phyloP scores from a whole-genome alignment of 2,888 invertebrate genomes.

The Pandemis corylana region DNA sequence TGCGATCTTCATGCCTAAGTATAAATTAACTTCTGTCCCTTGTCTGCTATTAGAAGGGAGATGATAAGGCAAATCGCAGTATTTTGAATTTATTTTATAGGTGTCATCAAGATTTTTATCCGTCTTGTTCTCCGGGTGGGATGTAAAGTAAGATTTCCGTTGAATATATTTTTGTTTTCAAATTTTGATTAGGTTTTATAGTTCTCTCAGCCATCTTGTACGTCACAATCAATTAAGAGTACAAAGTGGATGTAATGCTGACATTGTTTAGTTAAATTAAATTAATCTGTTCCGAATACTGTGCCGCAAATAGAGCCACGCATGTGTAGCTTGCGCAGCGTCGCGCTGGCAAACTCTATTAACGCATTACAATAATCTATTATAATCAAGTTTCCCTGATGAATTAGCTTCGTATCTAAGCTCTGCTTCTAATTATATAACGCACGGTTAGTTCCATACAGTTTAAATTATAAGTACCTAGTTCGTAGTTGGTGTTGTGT shows the following conservation, averaged over 20 bases:
- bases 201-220: neutral
- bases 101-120: neutral
- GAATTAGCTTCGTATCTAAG: slow-evolving; percentile 27
- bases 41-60: slow-evolving; percentile 18
- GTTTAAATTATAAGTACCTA: slow-evolving; percentile 7
- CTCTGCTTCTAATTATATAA: slow-evolving; percentile 2
- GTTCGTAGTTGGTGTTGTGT: neutral
- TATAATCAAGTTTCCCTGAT: slow-evolving; percentile 30
- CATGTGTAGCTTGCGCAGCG: slow-evolving; percentile 8
- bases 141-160: neutral
- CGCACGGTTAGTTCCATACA: neutral
- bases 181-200: neutral
- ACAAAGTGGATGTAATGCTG: slow-evolving; percentile 1
- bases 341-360: slow-evolving; percentile 29
- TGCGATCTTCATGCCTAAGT: slow-evolving; percentile 38
- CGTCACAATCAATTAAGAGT: neutral
- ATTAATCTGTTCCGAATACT: slow-evolving; percentile 14
- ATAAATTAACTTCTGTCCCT: slow-evolving; percentile 35
- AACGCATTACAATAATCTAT: slow-evolving; percentile 37
- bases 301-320: slow-evolving; percentile 23
- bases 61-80: slow-evolving; percentile 18
- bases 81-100: slow-evolving; percentile 21
- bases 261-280: slow-evolving; percentile 20
- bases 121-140: neutral
- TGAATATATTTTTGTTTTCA: neutral